Conservation (phyloP, 1,140 invertebrate species). For the Archegozetes longisetosus region DNA sequence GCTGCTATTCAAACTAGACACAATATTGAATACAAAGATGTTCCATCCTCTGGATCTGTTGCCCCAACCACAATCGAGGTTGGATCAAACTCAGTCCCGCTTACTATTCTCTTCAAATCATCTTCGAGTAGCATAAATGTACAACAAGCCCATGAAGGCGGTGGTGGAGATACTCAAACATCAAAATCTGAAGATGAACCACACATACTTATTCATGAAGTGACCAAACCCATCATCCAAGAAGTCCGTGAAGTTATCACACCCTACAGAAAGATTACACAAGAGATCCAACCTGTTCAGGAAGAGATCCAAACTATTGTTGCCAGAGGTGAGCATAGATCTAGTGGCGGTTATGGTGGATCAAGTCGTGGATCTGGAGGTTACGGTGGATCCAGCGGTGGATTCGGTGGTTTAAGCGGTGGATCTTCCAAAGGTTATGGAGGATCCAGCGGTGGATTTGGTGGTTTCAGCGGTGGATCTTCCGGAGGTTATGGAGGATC, state of each 20-base stretch:
- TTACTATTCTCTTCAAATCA: slow-evolving; percentile 13
- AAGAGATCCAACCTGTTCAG: too few relatives aligned
- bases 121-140: not conserved
- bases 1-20: slow-evolving; percentile 9
- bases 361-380: not conserved
- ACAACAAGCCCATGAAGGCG: too few relatives aligned
- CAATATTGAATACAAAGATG: slow-evolving; percentile 11
- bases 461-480: not conserved
- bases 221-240: slow-evolving; percentile 8
- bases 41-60: slow-evolving; percentile 10
- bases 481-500: too few relatives aligned
- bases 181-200: too few relatives aligned
- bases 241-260: too few relatives aligned
- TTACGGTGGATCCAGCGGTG: not conserved
- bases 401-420: not conserved
- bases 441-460: not conserved
- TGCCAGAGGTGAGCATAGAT: too few relatives aligned
- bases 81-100: slow-evolving; percentile 4
- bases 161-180: too few relatives aligned
- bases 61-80: slow-evolving; percentile 4
- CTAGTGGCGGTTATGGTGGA: not conserved
- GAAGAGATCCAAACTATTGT: too few relatives aligned
- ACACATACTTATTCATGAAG: not conserved
- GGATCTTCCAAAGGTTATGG: too few relatives aligned
- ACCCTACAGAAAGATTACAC: too few relatives aligned